phyloP scores from a whole-genome alignment of 2,113 vertebrate genomes.

The Entelurus aequoreus region DNA sequence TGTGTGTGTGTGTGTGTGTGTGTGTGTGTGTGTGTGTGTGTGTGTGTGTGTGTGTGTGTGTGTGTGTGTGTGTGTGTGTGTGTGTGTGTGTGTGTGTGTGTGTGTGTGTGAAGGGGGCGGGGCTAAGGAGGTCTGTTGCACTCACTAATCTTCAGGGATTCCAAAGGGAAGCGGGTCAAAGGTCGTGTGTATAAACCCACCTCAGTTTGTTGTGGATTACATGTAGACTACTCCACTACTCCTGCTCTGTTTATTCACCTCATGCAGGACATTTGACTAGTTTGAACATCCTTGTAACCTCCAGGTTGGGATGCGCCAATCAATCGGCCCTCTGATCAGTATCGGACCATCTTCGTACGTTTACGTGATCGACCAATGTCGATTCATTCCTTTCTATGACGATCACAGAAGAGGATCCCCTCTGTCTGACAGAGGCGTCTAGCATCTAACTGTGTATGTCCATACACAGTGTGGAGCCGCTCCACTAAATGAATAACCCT shows the following conservation, averaged over 20 bases:
- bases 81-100: constrained; percentile 9
- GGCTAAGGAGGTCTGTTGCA: constrained; percentile 28
- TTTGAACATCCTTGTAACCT: neutral
- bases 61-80: constrained; percentile 1
- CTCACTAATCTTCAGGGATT: constrained; percentile 70
- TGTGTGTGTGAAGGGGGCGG: constrained; percentile 6
- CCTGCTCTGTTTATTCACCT: constrained; percentile 16
- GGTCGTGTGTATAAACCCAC: constrained; percentile 58
- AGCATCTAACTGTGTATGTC: too few relatives aligned
- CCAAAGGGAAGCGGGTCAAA: constrained; percentile 77
- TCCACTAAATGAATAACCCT: too few relatives aligned
- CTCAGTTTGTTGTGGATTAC: constrained; percentile 57
- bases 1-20: too few relatives aligned
- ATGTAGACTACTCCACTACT: constrained; percentile 29
- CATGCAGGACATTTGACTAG: neutral
- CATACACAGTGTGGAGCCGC: too few relatives aligned
- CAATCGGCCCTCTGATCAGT: too few relatives aligned
- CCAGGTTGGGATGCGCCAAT: too few relatives aligned
- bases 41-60: constrained; percentile 10
- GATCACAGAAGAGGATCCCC: too few relatives aligned
- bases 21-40: neutral
- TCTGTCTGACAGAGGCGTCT: too few relatives aligned
- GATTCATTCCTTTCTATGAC: too few relatives aligned
- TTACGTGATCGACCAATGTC: too few relatives aligned
- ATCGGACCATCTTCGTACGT: too few relatives aligned